Base-by-base conservation (phyloP, 1,140 invertebrate species). In the Zaprionus lachaisei region DNA sequence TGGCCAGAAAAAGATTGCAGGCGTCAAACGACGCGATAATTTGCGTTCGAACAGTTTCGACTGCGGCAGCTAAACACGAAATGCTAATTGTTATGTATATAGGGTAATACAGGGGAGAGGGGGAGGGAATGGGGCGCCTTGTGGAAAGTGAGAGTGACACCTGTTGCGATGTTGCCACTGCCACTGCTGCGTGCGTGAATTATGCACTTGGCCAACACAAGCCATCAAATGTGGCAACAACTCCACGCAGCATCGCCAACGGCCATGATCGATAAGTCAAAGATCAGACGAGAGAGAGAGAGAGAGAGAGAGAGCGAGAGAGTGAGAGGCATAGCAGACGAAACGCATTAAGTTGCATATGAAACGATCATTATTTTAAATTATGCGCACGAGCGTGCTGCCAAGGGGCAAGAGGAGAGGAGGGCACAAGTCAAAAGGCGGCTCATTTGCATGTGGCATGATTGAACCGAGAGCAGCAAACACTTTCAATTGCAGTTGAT, bases 281-380 rank as follows among this genome's bases (percentile, higher is more conserved):
- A 58, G 54, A 56, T 44, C 31, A 34, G 26, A 41, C 41, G 20
- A 47, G 60, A 49, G 51, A 14, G 72, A 24, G 47, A 54, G 24
- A 37, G 14, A 22, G 17, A 15, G 26, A 34, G 31, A 14, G 28
- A 24, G 28, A 60, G 31, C 47, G 11, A 17, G 17, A 26, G 26
- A 44, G 31, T 24, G 22, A 44, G 28, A 70, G 64, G 67, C 37
- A 38, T 3, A 38, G 37, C 37, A 71, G 72, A 75, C 67, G 67
- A 89, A 83, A 89, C 85, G 81, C 85, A 90, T 89, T 90, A 84
- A 89, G 79, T 71, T 71, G 64, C 72, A 75, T 75, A 90, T 84
- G 85, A n/a, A 41, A 76, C 85, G 66, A 80, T 90, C 85, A 89
- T 89, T 89, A 89, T 90, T 90, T 89, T 90, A 89, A 89, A 89